Base-by-base conservation (phyloP, 2,888 invertebrate species). In the Mamestra brassicae region DNA sequence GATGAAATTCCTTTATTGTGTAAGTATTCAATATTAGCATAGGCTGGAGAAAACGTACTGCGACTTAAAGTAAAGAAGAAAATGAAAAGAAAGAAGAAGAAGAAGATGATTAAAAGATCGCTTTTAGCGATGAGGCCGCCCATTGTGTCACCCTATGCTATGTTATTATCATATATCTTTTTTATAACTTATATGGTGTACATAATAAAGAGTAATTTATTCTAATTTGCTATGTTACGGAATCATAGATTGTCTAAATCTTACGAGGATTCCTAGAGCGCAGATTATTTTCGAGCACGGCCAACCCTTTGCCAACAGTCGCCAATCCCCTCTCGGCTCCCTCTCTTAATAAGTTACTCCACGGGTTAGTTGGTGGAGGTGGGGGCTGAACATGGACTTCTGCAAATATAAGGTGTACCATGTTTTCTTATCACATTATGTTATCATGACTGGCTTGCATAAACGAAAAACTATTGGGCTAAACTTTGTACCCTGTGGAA, bases 231-330 rank as follows among this genome's bases (percentile, higher is more conserved):
- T 65, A 73, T 67, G 62, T 42, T n/a, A 17, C 38, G 52, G 17
- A 38, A 38, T 47, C 62, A 81, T 52, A 57, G 61, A 72, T 69
- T 36, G 13, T 45, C 45, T 62, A 45, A 62, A 45, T 45, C 77
- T 83, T 85, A 78, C 73, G 58, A 68, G 65, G 47, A 52, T 77
- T 79, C 74, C 70, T 78, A 64, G 67, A 45, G 50, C 74, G 81
- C 38, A 84, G 84, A 62, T 50, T 74, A 74, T 45, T 83, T 80
- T 71, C 81, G 5, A 81, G 80, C 54, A 34, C 70, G 13, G 82
- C 66, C 69, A 82, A 58, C 54, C 82, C 84, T 50, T 80, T 83
- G 47, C 65, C 63, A 58, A 81, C 66, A 26, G 83, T 26, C 69
- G 84, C 80, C 66, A 81, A 60, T 60, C 81, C 83, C 55, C 34